Percentiles rank a stretch among this genome's conserved stretches.
These are phyloP conservation scores for Nematostella vectensis DNA, from an alignment of 92 coral and sea anemone species.

Conservation along the genomic window DNA sequence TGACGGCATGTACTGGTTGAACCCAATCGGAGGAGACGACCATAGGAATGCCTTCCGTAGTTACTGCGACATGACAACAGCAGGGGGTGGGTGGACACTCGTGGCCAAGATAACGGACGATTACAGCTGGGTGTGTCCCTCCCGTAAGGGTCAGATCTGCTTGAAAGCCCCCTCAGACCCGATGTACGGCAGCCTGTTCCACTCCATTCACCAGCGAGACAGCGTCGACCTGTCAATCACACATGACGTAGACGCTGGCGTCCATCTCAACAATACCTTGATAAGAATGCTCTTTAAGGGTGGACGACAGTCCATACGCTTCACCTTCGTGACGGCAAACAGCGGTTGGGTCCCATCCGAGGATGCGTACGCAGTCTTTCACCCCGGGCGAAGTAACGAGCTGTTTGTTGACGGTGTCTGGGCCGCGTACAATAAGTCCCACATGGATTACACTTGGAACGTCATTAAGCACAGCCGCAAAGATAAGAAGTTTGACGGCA, in stretches of 20 bases:
- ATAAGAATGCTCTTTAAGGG: conserved; percentile 65
- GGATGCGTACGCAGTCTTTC: conserved; percentile 92
- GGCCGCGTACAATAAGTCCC: conserved; percentile 68
- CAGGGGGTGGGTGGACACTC: conserved; percentile 98
- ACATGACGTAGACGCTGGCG: conserved; percentile 71
- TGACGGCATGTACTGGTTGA: conserved; percentile 94
- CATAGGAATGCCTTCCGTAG: conserved; percentile 72
- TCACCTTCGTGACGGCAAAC: conserved; percentile 68
- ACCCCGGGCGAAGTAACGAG: conserved; percentile 59
- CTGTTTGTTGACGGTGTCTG: conserved; percentile 72
- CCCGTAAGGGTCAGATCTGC: conserved; percentile 64
- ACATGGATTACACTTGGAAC: conserved; percentile 94
- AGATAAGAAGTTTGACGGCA: conserved; percentile 58
- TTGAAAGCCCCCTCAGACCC: conserved; percentile 61
- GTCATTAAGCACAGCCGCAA: conserved; percentile 68
- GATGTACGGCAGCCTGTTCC: conserved; percentile 77
- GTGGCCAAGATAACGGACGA: conserved; percentile 94
- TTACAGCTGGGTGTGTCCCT: conserved; percentile 98
- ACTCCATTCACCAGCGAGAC: conserved; percentile 79
- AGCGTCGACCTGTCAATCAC: conserved; percentile 75
- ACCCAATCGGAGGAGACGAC: conserved; percentile 59
- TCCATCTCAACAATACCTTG: conserved; percentile 77
- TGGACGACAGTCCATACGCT: conserved; percentile 93
- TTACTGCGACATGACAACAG: conserved; percentile 93
- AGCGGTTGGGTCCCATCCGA: conserved; percentile 88